Conservation (phyloP, 2,797 vertebrate species). For the Lepus oiostolus region DNA sequence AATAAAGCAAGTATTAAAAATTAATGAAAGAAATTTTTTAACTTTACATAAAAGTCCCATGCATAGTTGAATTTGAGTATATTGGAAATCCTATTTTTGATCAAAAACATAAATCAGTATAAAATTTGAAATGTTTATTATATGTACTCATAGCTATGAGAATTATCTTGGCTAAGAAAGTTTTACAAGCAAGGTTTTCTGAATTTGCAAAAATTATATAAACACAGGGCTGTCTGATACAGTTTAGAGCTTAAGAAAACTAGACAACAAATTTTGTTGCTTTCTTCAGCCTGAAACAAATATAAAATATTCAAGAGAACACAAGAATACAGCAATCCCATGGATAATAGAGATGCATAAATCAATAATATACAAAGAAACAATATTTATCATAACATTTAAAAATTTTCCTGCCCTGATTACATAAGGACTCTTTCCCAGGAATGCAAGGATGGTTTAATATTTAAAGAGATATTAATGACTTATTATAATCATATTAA, state of each 20-base stretch:
- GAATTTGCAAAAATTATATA: background rate
- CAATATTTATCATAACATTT: background rate
- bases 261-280: background rate
- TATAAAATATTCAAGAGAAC: background rate
- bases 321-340: background rate
- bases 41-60: conserved; percentile 35
- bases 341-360: background rate
- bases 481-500: background rate
- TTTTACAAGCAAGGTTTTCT: conserved; percentile 46
- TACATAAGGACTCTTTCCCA: background rate
- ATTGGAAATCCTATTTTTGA: conserved; percentile 24
- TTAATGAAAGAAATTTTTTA: background rate
- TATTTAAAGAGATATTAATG: background rate
- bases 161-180: conserved; percentile 9
- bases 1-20: conserved; percentile 17
- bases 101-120: background rate
- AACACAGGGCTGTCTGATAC: background rate
- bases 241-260: background rate
- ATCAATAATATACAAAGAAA: background rate
- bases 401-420: background rate
- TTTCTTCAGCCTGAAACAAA: background rate
- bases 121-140: background rate
- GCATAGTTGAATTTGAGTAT: background rate
- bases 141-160: background rate
- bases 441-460: background rate